A percentile compares a stretch with the other conserved stretches of the same genome.
Evolutionary conservation across 2,113 vertebrate genomes (phyloP).

Genomic region (Garra rufa): DNA sequence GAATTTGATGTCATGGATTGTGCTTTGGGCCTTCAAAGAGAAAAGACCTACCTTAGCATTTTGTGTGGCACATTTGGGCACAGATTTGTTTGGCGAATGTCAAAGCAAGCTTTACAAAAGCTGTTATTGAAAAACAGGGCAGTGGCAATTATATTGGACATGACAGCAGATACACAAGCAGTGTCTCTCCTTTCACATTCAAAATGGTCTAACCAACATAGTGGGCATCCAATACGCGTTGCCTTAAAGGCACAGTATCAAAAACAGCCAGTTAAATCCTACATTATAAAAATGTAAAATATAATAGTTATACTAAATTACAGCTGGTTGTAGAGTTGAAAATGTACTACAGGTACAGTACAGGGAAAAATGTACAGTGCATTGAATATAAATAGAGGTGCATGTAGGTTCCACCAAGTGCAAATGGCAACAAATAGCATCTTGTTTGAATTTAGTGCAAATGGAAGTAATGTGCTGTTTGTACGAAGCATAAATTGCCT

Average conservation of each 20-base stretch:
- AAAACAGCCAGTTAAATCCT: not conserved
- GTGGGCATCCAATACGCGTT: not conserved
- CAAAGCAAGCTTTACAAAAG: not conserved
- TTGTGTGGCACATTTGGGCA: not conserved
- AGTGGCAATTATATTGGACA: not conserved
- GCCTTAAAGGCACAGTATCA: not conserved
- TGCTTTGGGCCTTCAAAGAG: not conserved
- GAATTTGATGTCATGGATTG: not conserved
- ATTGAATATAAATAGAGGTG: not conserved
- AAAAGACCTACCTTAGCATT: not conserved
- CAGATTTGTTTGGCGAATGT: not conserved
- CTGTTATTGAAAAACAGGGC: not conserved
- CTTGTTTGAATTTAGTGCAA: not conserved
- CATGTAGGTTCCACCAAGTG: not conserved
- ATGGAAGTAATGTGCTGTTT: constrained; percentile 4
- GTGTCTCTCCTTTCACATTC: not conserved
- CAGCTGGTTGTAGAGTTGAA: not conserved
- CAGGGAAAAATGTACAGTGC: not conserved
- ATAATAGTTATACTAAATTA: not conserved
- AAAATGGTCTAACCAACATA: not conserved
- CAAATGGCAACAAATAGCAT: constrained; percentile 7
- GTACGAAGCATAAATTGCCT: not conserved
- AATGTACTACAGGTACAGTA: not conserved
- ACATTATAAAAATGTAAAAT: not conserved
- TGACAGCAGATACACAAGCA: not conserved